Percentiles rank a stretch among this genome's conserved stretches.
phyloP scores from a whole-genome alignment of 2,113 vertebrate species.

The Pao palembangensis region DNA sequence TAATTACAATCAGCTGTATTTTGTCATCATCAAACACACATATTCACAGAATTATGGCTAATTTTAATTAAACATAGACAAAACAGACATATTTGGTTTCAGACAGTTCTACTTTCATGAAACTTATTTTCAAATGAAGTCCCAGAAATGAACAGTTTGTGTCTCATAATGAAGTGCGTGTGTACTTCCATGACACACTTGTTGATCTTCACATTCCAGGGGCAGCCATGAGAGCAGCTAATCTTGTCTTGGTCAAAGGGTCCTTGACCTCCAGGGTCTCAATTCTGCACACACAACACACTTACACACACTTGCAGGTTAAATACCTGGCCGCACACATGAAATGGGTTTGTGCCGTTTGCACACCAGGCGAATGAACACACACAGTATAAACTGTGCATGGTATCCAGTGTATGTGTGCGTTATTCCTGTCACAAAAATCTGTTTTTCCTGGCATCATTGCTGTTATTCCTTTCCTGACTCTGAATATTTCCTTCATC shows the following conservation, averaged over 20 bases:
- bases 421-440: constrained; percentile 4
- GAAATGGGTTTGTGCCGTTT: not conserved
- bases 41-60: too few relatives aligned
- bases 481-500: constrained; percentile 1
- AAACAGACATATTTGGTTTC: not conserved
- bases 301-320: constrained; percentile 5
- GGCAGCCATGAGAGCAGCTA: constrained; percentile 52
- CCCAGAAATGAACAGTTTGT: constrained; percentile 27
- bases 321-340: constrained; percentile 14
- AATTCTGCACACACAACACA: constrained; percentile 14
- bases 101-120: constrained; percentile 4
- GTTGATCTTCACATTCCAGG: constrained; percentile 58
- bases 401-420: not conserved
- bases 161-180: not conserved
- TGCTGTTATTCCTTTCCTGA: constrained; percentile 7
- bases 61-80: not conserved
- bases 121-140: constrained; percentile 29
- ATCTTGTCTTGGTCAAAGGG: constrained; percentile 52
- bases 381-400: not conserved
- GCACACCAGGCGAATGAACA: constrained; percentile 1
- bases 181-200: constrained; percentile 19
- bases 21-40: too few relatives aligned
- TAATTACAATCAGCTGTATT: too few relatives aligned
- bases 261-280: constrained; percentile 40
- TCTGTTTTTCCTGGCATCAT: constrained; percentile 25